Evolutionary conservation across 2,113 vertebrate species (phyloP), one percentile per base, ranked within the genome.

Genomic region (Alces alces): DNA sequence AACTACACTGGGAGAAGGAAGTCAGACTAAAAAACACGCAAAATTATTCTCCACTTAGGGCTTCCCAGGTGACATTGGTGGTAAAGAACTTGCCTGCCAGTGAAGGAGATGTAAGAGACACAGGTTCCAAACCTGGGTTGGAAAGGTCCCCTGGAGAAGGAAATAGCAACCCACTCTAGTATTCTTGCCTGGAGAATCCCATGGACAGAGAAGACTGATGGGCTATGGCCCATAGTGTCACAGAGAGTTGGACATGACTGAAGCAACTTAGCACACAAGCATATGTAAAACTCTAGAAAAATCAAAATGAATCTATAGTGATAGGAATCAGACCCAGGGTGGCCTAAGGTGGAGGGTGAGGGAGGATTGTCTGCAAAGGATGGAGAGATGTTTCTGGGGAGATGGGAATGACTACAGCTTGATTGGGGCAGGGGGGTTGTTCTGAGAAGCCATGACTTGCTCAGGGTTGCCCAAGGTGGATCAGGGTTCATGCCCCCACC

Each of bases 391-490:
- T 27, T 64, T 66, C 89, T 13, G n/a, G 13, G 12, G 12, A 36
- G 30, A 21, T 0, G 39, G 57, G 30, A 2, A 1, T 1, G 70
- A 0, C 17, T 66, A 0, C 11, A 36, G 36, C 9, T 36, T 10
- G 66, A 64, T 0, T 33, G 43, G n/a, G 45, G 7, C 28, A 25
- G 11, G 30, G 1, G 7, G 50, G 2, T 60, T 43, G 83, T 45
- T 57, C 36, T 85, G 27, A 50, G n/a, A 76, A 19, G 47, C 19
- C 28, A 33, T 0, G 13, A 14, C 45, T n/a, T 33, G 30, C 64
- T 28, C 54, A 19, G 28, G 28, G 60, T 55, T 16, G 54, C 50
- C 70, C 58, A 13, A 21, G 66, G 47, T 23, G 25, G 28, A 83
- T 78, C 4, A 4, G 25, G 28, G 15, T 15, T 43, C 21, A 3